phyloP scores from a whole-genome alignment of 2,113 vertebrate species.

The Rafetus swinhoei region DNA sequence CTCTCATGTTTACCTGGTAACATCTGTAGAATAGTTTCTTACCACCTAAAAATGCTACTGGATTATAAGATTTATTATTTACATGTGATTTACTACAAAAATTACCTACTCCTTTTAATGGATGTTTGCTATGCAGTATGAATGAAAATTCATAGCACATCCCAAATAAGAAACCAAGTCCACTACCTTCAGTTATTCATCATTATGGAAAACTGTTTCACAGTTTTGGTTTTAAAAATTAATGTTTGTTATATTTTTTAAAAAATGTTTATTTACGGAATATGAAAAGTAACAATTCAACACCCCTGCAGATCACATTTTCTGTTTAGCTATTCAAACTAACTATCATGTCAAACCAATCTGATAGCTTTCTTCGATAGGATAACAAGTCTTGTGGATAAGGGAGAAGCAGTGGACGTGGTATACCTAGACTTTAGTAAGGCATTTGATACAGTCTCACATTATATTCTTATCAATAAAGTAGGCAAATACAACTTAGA shows the following conservation, averaged over 20 bases:
- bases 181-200: not conserved
- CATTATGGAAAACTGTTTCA: not conserved
- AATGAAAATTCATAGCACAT: not conserved
- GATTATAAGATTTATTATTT: not conserved
- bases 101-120: not conserved
- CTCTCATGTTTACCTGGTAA: slow-evolving; percentile 1
- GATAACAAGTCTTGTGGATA: too few relatives aligned
- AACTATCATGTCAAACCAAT: too few relatives aligned
- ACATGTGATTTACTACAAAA: not conserved
- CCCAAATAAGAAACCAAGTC: not conserved
- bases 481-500: too few relatives aligned
- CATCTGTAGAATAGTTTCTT: not conserved
- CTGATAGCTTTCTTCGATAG: too few relatives aligned
- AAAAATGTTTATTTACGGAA: not conserved
- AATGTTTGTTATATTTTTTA: not conserved
- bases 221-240: not conserved
- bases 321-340: not conserved
- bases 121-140: not conserved
- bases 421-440: too few relatives aligned
- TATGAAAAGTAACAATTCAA: not conserved
- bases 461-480: too few relatives aligned
- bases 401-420: too few relatives aligned
- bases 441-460: too few relatives aligned
- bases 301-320: not conserved
- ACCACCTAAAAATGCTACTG: slow-evolving; percentile 3